Evolutionary conservation across 2,797 vertebrate genomes (phyloP).

Genomic region (Loris lydekkerianus): DNA sequence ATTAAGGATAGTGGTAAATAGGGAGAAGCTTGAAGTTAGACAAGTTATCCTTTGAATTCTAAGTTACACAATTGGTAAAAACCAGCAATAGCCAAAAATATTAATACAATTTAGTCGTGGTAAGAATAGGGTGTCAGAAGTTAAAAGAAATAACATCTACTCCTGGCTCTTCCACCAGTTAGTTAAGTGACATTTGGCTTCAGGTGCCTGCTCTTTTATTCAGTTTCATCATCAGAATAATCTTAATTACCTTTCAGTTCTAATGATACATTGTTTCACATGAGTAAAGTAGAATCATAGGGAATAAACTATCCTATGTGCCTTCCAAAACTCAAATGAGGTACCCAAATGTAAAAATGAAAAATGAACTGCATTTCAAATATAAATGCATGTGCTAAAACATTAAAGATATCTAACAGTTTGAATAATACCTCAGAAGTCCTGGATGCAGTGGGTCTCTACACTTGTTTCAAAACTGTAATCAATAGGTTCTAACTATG

Average conservation of each 20-base stretch:
- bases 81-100: neutral
- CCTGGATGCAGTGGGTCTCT: neutral
- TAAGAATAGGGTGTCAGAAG: constrained; percentile 3
- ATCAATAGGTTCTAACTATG: neutral
- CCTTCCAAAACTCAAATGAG: constrained; percentile 19
- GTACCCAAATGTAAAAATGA: constrained; percentile 46
- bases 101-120: neutral
- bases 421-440: constrained; percentile 14
- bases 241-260: neutral
- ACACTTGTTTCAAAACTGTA: constrained; percentile 10
- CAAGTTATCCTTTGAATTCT: constrained; percentile 5
- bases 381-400: constrained; percentile 45
- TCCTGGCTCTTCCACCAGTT: neutral
- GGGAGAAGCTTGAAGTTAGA: constrained; percentile 5
- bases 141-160: neutral
- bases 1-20: neutral
- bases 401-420: neutral
- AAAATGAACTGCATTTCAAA: constrained; percentile 57
- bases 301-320: neutral
- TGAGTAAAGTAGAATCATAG: neutral
- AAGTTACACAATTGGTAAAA: neutral
- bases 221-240: neutral
- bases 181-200: constrained; percentile 15
- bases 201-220: neutral
- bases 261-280: neutral